Evolutionary conservation across 2,888 invertebrate genomes (phyloP), one percentile per base, ranked within the genome.

Genomic region (Drosophila anceps): DNA sequence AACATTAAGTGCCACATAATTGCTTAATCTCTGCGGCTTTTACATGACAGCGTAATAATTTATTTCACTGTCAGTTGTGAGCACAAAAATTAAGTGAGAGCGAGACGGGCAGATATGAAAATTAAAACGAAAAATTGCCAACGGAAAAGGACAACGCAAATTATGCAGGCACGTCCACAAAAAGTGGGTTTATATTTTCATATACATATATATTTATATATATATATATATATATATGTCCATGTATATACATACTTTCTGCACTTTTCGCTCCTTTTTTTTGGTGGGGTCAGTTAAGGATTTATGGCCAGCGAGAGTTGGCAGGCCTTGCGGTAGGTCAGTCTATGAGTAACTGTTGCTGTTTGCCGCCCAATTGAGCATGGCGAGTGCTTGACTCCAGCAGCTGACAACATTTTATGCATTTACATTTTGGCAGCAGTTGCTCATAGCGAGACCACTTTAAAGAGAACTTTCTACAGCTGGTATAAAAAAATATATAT

Each of bases 21-120:
- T 90, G 86, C 86, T 90, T 91, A 87, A 87, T 90, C 91, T 87
- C 91, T 87, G 91, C 82, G 86, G 86, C 90, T 87, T 91, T 86
- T 87, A 80, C 83, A 90, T 88, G 88, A 90, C 90, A 90, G 85
- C 80, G 81, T 80, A 90, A 87, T 87, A 90, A 90, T 87, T 87
- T 87, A 90, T 87, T 85, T 90, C 77, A 84, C 91, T 82, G 84
- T 79, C 81, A 82, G 85, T 62, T 68, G n/a, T 39, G 69, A 63
- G 81, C 39, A 50, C 69, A 64, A 69, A 76, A 76, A 54, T 53
- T 59, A 55, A 51, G 44, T 41, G 54, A 15, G 43, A 31, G 18
- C 29, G 50, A n/a, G 27, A 54, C 27, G 54, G 54, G 1, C 24
- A 27, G 61, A 76, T 73, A 83, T 73, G 81, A 69, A 86, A 84